These are phyloP conservation scores for Hirtodrosophila cameraria DNA, from an alignment of 2,888 invertebrate species.

Conservation along the genomic window DNA sequence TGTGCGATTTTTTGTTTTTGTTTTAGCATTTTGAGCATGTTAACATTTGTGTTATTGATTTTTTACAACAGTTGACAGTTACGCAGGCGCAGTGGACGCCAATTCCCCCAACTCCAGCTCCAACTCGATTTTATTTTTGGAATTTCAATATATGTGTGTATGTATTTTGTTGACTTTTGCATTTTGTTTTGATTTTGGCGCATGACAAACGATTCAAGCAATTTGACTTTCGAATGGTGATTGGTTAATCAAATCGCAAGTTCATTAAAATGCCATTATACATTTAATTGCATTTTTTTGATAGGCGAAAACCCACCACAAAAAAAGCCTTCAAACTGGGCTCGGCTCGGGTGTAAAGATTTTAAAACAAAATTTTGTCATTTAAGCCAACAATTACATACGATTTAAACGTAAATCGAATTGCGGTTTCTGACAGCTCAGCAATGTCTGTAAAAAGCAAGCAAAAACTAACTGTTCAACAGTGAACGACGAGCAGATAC, in stretches of 20 bases:
- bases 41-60: conserved; percentile 78
- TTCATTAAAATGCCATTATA: conserved; percentile 66
- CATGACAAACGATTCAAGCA: conserved; percentile 69
- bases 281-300: conserved; percentile 48
- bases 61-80: conserved; percentile 75
- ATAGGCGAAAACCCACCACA: conserved; percentile 15
- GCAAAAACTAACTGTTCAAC: background rate
- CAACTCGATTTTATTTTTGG: conserved; percentile 29
- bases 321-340: background rate
- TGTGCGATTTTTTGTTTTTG: conserved; percentile 13
- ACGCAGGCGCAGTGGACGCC: conserved; percentile 56
- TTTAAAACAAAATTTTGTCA: conserved; percentile 18
- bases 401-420: conserved; percentile 26
- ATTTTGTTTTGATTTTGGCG: conserved; percentile 48
- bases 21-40: conserved; percentile 53
- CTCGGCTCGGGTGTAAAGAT: conserved; percentile 16
- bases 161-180: conserved; percentile 32
- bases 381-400: conserved; percentile 38
- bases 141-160: conserved; percentile 32
- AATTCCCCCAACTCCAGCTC: conserved; percentile 8
- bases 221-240: conserved; percentile 72
- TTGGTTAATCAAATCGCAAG: conserved; percentile 71
- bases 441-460: background rate
- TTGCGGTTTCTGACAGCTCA: conserved; percentile 17
- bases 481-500: conserved; percentile 1